These are phyloP conservation scores for Cloeon dipterum DNA, from an alignment of 2,888 invertebrate genomes.

Conservation along the genomic window DNA sequence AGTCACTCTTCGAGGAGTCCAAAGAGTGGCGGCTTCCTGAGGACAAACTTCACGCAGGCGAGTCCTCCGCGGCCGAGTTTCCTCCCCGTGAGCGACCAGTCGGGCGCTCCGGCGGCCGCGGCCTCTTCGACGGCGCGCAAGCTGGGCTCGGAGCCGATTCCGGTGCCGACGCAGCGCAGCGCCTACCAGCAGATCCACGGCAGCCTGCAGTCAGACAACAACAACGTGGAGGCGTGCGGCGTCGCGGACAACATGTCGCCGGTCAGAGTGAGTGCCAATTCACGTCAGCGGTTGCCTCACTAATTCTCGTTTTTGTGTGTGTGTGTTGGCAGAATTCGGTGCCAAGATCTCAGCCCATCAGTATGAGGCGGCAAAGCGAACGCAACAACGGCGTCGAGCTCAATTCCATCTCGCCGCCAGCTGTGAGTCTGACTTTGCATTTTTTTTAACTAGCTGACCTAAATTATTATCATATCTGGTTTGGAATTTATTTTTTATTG, in stretches of 20 bases:
- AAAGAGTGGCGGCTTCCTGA: neutral
- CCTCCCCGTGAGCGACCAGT: constrained; percentile 26
- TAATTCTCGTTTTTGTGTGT: neutral
- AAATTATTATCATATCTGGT: constrained; percentile 3
- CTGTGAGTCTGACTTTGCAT: no score
- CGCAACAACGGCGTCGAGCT: constrained; percentile 49
- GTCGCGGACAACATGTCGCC: neutral
- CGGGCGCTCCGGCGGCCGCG: neutral
- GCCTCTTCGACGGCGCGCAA: neutral
- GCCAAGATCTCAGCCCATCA: constrained; percentile 69
- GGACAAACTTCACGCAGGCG: constrained; percentile 11
- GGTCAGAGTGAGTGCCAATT: neutral
- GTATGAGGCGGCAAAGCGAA: constrained; percentile 46
- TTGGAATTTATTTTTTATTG: neutral
- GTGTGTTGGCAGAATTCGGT: constrained; percentile 22
- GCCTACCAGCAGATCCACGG: constrained; percentile 22
- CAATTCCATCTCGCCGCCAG: constrained; percentile 78
- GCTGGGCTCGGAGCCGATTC: constrained; percentile 40
- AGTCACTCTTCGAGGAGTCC: neutral
- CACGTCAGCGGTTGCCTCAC: neutral
- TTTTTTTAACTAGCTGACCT: no score
- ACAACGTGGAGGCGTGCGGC: constrained; percentile 3
- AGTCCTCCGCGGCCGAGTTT: constrained; percentile 45
- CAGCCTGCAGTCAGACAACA: constrained; percentile 4
- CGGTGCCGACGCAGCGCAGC: constrained; percentile 42